phyloP scores from a whole-genome alignment of 1,140 invertebrate genomes.

The Drosophila pruinosa region DNA sequence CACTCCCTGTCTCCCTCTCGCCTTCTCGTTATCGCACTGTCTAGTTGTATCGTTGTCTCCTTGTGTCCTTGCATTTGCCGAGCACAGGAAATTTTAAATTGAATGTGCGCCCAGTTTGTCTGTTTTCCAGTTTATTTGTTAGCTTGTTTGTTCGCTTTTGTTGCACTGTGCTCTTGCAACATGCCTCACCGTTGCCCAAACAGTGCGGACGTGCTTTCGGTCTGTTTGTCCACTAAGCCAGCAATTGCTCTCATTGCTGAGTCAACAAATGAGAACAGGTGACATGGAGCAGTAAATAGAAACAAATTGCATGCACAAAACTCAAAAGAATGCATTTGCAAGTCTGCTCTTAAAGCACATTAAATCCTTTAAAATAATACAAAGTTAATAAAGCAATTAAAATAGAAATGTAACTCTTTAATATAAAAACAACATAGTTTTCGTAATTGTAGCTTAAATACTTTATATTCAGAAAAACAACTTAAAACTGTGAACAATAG shows the following conservation, averaged over 20 bases:
- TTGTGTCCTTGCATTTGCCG: conserved; percentile 48
- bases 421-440: no score
- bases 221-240: conserved; percentile 7
- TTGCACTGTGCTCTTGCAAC: conserved; percentile 18
- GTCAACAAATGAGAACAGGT: neutral
- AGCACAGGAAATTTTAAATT: conserved; percentile 73
- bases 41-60: neutral
- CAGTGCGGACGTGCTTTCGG: conserved; percentile 8
- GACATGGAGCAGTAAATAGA: neutral
- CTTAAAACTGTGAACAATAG: no score
- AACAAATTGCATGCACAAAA: neutral
- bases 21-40: neutral
- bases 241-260: neutral
- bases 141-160: conserved; percentile 40
- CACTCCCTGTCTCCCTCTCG: neutral
- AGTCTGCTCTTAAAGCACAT: neutral
- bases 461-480: no score
- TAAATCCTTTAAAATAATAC: no score
- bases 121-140: conserved; percentile 38
- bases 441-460: no score
- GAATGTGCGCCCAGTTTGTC: conserved; percentile 50
- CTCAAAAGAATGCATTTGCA: neutral
- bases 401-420: no score
- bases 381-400: no score
- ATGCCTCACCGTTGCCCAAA: conserved; percentile 1